These are phyloP conservation scores for Bostrychus sinensis DNA, from an alignment of 2,113 vertebrate genomes.

Conservation along the genomic window DNA sequence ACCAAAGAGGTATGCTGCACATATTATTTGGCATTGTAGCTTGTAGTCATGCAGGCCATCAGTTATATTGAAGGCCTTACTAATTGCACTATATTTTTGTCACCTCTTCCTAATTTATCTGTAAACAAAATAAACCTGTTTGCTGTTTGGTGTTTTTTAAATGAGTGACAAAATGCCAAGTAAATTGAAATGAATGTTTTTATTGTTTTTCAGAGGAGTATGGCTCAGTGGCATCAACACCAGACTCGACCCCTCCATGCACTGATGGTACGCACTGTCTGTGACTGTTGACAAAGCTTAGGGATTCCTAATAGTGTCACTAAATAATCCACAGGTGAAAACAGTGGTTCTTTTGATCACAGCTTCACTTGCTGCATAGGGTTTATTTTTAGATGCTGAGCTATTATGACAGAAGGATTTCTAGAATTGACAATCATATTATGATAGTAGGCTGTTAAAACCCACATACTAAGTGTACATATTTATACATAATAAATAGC, in stretches of 20 bases:
- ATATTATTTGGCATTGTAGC: constrained; percentile 39
- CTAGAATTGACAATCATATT: too few relatives aligned
- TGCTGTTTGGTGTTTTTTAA: not conserved
- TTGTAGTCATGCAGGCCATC: constrained; percentile 41
- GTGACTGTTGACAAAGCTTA: not conserved
- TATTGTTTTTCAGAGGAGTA: constrained; percentile 78
- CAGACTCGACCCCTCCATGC: constrained; percentile 83
- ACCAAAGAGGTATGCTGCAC: constrained; percentile 12
- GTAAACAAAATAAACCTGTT: not conserved
- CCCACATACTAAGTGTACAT: too few relatives aligned
- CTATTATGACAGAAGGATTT: constrained; percentile 6
- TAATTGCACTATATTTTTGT: not conserved
- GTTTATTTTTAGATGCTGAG: constrained; percentile 30
- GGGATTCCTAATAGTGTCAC: not conserved
- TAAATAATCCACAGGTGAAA: constrained; percentile 22
- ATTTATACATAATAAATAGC: too few relatives aligned
- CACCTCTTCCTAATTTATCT: not conserved
- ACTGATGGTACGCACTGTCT: constrained; percentile 74
- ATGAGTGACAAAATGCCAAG: not conserved
- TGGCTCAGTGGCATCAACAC: constrained; percentile 82
- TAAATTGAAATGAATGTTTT: constrained; percentile 37
- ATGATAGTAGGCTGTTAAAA: too few relatives aligned
- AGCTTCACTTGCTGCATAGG: constrained; percentile 7
- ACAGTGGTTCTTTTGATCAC: constrained; percentile 8
- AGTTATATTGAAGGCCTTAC: constrained; percentile 44